Evolutionary conservation across 2,113 vertebrate species (phyloP).

Genomic region (Oenanthe melanoleuca): DNA sequence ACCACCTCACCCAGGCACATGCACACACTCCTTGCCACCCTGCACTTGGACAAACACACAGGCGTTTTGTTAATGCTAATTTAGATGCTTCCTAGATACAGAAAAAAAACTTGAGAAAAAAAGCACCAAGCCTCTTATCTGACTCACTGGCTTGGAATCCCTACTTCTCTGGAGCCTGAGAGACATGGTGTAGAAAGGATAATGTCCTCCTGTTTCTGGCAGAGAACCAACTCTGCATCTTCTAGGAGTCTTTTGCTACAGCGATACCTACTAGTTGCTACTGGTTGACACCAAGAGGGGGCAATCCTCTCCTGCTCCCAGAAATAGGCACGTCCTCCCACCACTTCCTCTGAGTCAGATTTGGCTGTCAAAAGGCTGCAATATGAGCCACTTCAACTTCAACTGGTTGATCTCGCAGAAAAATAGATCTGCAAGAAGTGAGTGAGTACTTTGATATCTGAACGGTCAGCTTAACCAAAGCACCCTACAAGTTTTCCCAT

Average conservation of each 20-base stretch:
- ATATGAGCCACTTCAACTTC: conserved; percentile 37
- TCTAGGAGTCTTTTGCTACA: not conserved
- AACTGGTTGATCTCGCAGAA: not conserved
- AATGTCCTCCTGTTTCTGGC: not conserved
- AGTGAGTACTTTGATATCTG: not conserved
- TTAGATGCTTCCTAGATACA: not conserved
- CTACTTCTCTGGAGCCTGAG: not conserved
- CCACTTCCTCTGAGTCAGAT: not conserved
- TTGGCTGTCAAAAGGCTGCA: conserved; percentile 27
- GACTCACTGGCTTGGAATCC: not conserved
- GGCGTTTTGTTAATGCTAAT: conserved; percentile 47
- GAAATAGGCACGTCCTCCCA: not conserved
- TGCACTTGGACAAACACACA: not conserved
- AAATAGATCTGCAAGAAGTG: not conserved
- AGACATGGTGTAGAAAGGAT: not conserved
- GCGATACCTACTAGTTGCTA: not conserved
- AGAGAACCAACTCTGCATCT: not conserved
- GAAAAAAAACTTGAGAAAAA: not conserved
- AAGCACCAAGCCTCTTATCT: conserved; percentile 13
- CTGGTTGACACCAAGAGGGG: not conserved
- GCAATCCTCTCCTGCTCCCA: not conserved
- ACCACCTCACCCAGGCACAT: not conserved
- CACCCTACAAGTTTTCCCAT: not conserved
- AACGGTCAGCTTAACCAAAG: not conserved
- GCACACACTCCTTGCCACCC: not conserved